Evolutionary conservation across 2,113 vertebrate species (phyloP), one percentile per base, ranked within the genome.

Genomic region (Pica pica): DNA sequence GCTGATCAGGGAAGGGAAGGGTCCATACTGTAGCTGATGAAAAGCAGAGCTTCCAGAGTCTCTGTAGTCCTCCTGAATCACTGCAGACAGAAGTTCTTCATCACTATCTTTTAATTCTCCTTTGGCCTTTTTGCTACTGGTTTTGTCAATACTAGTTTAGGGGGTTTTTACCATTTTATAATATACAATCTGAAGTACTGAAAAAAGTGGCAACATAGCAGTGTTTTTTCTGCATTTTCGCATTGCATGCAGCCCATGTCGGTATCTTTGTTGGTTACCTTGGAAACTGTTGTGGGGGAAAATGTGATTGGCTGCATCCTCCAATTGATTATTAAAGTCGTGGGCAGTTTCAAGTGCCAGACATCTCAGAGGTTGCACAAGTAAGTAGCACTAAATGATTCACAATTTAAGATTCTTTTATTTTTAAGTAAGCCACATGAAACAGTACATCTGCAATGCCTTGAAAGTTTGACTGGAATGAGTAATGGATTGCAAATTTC

Each of bases 251-350:
- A 94, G 91, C 64, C 94, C 77, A 5, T 94, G 94, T 94, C 83
- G 42, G 93, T 90, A 76, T 87, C 97, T 96, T 87, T 89, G 88
- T 64, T 67, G 75, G 97, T 98, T 98, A 87, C 98, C 97, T 95
- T 97, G 97, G 97, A 96, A 98, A 98, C 97, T 82, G 41, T 91
- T 73, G 7, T n/a, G 80, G 60, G 81, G 63, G 89, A 87, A 44
- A 56, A 73, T 82, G 92, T 80, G 97, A 97, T 97, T 98, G 96
- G 95, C 89, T 97, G 87, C 80, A 24, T 87, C 92, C 82, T 86
- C 73, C 82, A 81, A 93, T 76, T 94, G 97, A 98, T 83, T 74
- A 75, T 74, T 78, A 89, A 82, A 95, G 79, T 94, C 95, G 37
- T 95, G 95, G 96, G 94, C 94, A 94, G 60, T 74, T 96, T 76